Base-by-base conservation (phyloP, 2,888 invertebrate genomes). In the Cephus pulcher region DNA sequence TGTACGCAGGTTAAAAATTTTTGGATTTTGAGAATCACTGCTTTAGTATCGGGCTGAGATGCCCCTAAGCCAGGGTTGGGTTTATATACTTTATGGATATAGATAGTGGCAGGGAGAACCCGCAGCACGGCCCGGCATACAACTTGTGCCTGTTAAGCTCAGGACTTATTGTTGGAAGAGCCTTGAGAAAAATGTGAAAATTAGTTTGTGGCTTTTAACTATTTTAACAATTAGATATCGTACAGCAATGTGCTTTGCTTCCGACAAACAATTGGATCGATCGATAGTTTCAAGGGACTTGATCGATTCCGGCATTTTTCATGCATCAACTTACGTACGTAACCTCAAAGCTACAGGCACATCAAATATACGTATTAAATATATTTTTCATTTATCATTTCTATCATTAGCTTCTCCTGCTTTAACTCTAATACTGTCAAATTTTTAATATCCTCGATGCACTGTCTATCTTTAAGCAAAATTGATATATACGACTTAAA, bases 11-110 rank as follows among this genome's bases (percentile, higher is more conserved):
- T 2, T 3, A 35, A 56, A 23, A 70, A 71, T 12, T 71, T 15
- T 86, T 86, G 85, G 81, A 86, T 86, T 86, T 85, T 81, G 82
- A 81, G 83, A 82, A 82, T 81, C 80, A 79, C 82, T 82, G 84
- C 80, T 75, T 40, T 75, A 73, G 34, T 75, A 75, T 71, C 75
- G 68, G 56, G 75, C 23, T 71, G 34, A 73, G 15, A 15, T 56
- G n/a, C 73, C 68, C 75, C 35, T 78, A 76, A 78, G 75, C 77
- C 71, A 56, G 23, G 56, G 56, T 80, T 71, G 79, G 78, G 83
- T 86, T 86, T 87, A 85, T 86, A 86, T 87, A 86, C 86, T 88
- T 88, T 86, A 88, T 87, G 87, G 88, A 86, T 86, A 88, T 84
- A 87, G 83, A 88, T 87, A 84, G 82, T 82, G 76, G 73, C 23